Evolutionary conservation across 1,140 invertebrate genomes (phyloP), one percentile per base, ranked within the genome.

Genomic region (Doryteuthis pealeii): DNA sequence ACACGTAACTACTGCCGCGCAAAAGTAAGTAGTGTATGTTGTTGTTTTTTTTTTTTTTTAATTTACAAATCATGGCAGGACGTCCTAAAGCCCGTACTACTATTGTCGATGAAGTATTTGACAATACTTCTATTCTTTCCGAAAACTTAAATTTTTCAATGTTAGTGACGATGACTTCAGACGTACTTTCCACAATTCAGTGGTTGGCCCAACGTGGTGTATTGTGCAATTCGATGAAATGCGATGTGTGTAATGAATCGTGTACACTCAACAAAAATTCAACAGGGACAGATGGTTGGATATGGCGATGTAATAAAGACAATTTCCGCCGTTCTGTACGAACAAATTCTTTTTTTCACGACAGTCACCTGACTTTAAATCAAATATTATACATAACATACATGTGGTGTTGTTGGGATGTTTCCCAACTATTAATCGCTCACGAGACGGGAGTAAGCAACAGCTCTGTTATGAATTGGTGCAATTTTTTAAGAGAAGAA

Each of bases 401-500:
- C 67, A 45, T 31, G 15, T 77, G 66, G 62, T n/a, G n/a, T n/a
- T 14, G 31, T 8, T 15, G 30, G 22, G 70, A 71, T 40, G 31
- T 70, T 22, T 68, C 68, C 18, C 76, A 77, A 32, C 31, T 15
- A 26, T 26, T 65, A 14, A 74, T 77, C n/a, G 18, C 14, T 12
- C 26, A 40, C 30, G 68, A 77, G 30, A 12, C 54, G 31, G 30
- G 33, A 18, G 26, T 77, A 22, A 35, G 28, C 54, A 43, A 66
- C 30, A 65, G 43, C 35, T 68, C 76, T 66, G 69, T 74, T 30
- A 43, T 74, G 3, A 70, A 77, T 35, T 77, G 72, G 76, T 66
- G 31, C 33, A 77, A 74, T 62, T 74, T 77, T 70, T 58, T 71
- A 31, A 31, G 76, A 28, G 76, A 74, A 43, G 58, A 70, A 22